Evolutionary conservation across 2,113 vertebrate species (phyloP).

Genomic region (Clarias magur): DNA sequence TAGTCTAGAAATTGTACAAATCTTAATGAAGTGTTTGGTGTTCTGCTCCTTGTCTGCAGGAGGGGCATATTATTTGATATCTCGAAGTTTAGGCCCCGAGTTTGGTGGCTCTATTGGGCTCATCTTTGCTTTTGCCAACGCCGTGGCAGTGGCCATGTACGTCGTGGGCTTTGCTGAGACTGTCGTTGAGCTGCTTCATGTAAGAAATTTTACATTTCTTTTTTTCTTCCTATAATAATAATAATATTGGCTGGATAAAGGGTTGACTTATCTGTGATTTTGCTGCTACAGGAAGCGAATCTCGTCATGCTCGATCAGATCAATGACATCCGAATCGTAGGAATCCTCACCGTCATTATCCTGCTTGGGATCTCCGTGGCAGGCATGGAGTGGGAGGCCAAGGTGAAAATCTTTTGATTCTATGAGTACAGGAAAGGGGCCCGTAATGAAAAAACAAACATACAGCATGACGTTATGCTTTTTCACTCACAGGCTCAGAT

Average conservation of each 20-base stretch:
- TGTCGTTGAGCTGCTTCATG: conserved; percentile 86
- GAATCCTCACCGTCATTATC: conserved; percentile 89
- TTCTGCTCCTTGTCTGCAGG: conserved; percentile 66
- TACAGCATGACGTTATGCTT: conserved; percentile 7
- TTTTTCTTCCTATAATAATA: neutral
- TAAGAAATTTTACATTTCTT: conserved; percentile 64
- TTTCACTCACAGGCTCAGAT: conserved; percentile 84
- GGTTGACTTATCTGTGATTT: neutral
- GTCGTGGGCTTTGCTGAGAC: conserved; percentile 98
- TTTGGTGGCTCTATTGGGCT: conserved; percentile 97
- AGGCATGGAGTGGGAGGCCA: conserved; percentile 99
- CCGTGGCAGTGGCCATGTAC: conserved; percentile 98
- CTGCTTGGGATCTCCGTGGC: conserved; percentile 94
- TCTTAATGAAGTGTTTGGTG: neutral
- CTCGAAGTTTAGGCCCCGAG: conserved; percentile 94
- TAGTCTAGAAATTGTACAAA: neutral
- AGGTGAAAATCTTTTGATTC: conserved; percentile 72
- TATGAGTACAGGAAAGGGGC: neutral
- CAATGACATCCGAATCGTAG: conserved; percentile 93
- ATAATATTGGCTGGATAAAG: neutral
- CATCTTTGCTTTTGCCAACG: conserved; percentile 97
- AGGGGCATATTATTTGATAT: conserved; percentile 97
- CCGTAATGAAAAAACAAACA: neutral
- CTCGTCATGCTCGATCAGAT: conserved; percentile 83
- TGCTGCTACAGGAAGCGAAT: conserved; percentile 71